phyloP scores from a whole-genome alignment of 2,113 vertebrate species.

The Colius striatus region DNA sequence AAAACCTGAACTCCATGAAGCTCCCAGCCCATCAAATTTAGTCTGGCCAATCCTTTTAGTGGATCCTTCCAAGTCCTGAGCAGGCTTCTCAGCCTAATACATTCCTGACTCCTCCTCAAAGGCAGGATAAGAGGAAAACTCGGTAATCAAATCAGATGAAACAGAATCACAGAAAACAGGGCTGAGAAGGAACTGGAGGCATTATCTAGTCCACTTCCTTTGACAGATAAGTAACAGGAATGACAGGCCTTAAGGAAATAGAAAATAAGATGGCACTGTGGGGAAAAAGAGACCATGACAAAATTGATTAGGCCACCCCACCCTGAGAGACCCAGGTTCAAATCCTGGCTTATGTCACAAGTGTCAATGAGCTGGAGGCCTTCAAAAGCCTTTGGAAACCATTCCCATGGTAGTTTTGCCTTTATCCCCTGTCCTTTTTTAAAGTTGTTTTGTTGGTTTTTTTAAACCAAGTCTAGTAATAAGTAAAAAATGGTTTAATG shows the following conservation, averaged over 20 bases:
- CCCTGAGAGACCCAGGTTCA: conserved; percentile 11
- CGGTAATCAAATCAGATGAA: neutral
- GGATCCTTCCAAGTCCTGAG: neutral
- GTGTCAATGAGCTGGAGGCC: neutral
- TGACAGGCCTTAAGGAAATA: neutral
- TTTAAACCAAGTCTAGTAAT: neutral
- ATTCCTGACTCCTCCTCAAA: neutral
- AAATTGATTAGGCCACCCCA: neutral
- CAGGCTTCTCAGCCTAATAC: neutral
- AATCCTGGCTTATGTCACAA: conserved; percentile 33
- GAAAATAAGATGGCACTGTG: neutral
- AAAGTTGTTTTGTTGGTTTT: neutral
- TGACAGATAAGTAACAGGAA: neutral
- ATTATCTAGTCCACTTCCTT: neutral
- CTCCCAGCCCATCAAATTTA: neutral
- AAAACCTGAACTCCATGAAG: neutral
- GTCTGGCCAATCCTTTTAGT: neutral
- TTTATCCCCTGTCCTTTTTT: neutral
- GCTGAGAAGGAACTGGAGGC: neutral
- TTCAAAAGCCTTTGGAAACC: neutral
- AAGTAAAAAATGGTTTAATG: neutral
- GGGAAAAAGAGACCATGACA: neutral
- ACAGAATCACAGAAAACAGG: neutral
- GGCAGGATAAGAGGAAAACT: neutral
- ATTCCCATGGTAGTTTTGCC: neutral